Conservation (phyloP, 2,113 vertebrate genomes). For the Merops nubicus region DNA sequence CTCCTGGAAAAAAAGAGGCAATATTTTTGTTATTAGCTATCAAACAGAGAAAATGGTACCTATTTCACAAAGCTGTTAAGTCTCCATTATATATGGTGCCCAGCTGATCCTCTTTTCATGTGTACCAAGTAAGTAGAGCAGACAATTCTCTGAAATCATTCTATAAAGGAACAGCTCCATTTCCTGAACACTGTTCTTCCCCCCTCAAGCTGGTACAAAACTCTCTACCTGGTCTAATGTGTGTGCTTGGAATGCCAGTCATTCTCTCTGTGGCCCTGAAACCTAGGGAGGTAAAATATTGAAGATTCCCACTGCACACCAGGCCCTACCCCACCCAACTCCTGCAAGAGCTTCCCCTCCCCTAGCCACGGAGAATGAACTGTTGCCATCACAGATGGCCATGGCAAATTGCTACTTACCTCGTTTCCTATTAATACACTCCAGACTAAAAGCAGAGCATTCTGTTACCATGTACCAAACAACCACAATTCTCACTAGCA, state of each 20-base stretch:
- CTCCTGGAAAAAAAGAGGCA: conserved; percentile 79
- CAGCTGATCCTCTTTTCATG: neutral
- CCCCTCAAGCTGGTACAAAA: neutral
- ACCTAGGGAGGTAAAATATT: neutral
- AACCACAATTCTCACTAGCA: neutral
- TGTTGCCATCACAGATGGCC: neutral
- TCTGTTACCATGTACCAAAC: neutral
- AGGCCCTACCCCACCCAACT: neutral
- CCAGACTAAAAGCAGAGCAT: neutral
- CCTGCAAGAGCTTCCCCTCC: neutral
- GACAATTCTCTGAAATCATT: neutral
- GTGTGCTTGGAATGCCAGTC: neutral
- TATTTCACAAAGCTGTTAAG: neutral
- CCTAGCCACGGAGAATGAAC: neutral
- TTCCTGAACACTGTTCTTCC: neutral
- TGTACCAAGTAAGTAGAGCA: neutral
- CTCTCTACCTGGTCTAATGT: neutral
- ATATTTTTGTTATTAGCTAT: conserved; percentile 21
- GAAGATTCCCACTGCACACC: neutral
- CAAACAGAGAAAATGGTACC: conserved; percentile 3
- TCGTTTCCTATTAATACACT: neutral
- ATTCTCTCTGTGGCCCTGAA: neutral
- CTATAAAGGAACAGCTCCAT: neutral
- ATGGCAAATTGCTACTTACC: neutral
- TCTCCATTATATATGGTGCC: neutral